Evolutionary conservation across 2,888 invertebrate species (phyloP), one percentile per base, ranked within the genome.

Genomic region (Neoscelio sp.): DNA sequence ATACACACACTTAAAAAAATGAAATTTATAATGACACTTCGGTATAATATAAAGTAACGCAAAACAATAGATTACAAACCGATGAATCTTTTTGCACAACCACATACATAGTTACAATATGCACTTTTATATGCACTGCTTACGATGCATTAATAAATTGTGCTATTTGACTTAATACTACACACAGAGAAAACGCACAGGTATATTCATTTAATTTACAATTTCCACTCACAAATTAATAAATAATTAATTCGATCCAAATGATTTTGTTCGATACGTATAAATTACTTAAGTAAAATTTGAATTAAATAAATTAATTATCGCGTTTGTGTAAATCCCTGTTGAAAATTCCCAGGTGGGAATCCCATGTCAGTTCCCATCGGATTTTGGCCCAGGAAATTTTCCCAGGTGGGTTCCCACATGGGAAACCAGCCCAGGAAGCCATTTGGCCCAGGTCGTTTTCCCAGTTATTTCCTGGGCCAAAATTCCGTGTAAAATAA

Each of bases 91-190:
- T 46, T 10, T 12, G 46, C 30, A 23, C 46, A 46, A 35, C 35
- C 26, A 46, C 10, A 13, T 38, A n/a, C 50, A 6, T 2, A 26
- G n/a, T n/a, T 38, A 54, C 23, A 54, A 30, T 17, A 2, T 15
- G 1, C 35, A 40, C 40, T 40, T 38, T 56, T 40, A 40, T 56
- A 40, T 42, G 23, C 12, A 1, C 6, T 1, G 15, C 40, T 40
- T 40, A 26, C 40, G 28, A 23, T 17, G 56, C 40, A 40, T 56
- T 40, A 56, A 23, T 46, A 60, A 60, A 46, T 60, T 60, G 60
- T n/a, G 60, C 60, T 60, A 56, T 56, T 60, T 33, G 18, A 18
- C 20, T 33, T 62, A 48, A 62, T 62, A 62, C 62, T 26, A 48
- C 60, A 12, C 23, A 44, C 35, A 10, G 62, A 46, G 15, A 48